Conservation (phyloP, 2,888 invertebrate genomes). For the Limnephilus rhombicus region DNA sequence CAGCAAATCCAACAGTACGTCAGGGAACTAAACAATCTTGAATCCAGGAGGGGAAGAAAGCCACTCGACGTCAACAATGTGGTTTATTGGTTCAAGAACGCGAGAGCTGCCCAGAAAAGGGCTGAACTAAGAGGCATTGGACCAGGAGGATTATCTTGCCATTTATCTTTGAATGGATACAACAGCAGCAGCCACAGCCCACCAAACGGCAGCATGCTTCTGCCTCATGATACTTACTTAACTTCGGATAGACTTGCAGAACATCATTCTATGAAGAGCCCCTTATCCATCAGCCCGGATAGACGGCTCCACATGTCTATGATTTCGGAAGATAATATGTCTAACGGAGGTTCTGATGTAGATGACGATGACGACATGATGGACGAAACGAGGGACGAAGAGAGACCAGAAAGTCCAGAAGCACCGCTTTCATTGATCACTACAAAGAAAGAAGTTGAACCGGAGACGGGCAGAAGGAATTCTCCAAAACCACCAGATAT, state of each 20-base stretch:
- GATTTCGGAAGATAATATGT: slow-evolving; percentile 82
- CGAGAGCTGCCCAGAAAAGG: slow-evolving; percentile 95
- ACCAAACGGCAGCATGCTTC: slow-evolving; percentile 80
- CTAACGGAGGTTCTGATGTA: slow-evolving; percentile 82
- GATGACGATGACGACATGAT: slow-evolving; percentile 82
- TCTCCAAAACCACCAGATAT: slow-evolving; percentile 78
- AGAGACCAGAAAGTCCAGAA: slow-evolving; percentile 81
- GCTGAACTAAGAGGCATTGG: slow-evolving; percentile 86
- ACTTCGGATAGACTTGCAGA: slow-evolving; percentile 74
- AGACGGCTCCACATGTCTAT: slow-evolving; percentile 80
- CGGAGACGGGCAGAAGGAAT: slow-evolving; percentile 75
- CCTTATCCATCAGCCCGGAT: slow-evolving; percentile 77
- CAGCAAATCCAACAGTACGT: slow-evolving; percentile 98
- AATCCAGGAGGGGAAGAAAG: slow-evolving; percentile 94
- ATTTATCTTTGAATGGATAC: slow-evolving; percentile 81
- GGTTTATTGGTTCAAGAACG: slow-evolving; percentile 98
- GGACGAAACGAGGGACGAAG: slow-evolving; percentile 75
- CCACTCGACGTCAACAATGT: slow-evolving; percentile 97
- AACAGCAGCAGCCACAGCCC: slow-evolving; percentile 82
- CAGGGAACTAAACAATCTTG: slow-evolving; percentile 93
- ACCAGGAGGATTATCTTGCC: slow-evolving; percentile 78
- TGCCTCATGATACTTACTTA: slow-evolving; percentile 80
- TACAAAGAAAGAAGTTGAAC: slow-evolving; percentile 70
- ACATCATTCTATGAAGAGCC: slow-evolving; percentile 81
- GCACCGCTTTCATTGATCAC: slow-evolving; percentile 85